Conservation (phyloP, 2,113 vertebrate genomes). For the Semicossyphus pulcher region DNA sequence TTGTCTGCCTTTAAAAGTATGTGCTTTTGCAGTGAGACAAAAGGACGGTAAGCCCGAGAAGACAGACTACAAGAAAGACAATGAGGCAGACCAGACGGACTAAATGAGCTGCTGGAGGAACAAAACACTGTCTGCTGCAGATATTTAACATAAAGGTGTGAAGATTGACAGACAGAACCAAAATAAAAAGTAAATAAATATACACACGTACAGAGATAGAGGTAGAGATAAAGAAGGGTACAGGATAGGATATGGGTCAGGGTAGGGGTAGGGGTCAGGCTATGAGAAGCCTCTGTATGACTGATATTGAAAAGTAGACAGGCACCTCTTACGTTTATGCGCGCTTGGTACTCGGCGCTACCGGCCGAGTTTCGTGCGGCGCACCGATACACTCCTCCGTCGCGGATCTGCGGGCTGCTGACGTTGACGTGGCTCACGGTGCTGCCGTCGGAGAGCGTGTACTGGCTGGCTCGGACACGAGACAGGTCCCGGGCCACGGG, state of each 20-base stretch:
- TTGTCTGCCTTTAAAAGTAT: background rate
- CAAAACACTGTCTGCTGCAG: constrained; percentile 12
- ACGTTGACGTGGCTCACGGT: constrained; percentile 97
- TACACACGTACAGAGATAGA: constrained; percentile 74
- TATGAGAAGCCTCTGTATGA: constrained; percentile 87
- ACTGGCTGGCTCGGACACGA: constrained; percentile 93
- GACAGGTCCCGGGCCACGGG: constrained; percentile 89
- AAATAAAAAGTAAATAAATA: constrained; percentile 9
- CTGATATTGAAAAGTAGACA: constrained; percentile 99
- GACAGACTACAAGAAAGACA: constrained; percentile 26
- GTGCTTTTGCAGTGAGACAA: background rate
- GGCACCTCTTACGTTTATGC: constrained; percentile 99
- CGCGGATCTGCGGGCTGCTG: constrained; percentile 94
- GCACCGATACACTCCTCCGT: constrained; percentile 99
- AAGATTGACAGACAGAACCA: constrained; percentile 18
- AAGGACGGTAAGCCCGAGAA: background rate
- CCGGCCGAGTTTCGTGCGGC: constrained; percentile 98
- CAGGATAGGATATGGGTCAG: constrained; percentile 56
- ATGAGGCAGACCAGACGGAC: constrained; percentile 13
- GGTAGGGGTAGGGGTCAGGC: constrained; percentile 70
- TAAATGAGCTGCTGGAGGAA: constrained; percentile 3
- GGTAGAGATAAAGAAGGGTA: constrained; percentile 53
- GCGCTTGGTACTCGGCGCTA: constrained; percentile 99
- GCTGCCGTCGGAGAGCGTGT: constrained; percentile 95
- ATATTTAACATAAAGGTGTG: constrained; percentile 1